Base-by-base conservation (phyloP, 2,113 vertebrate species). In the Pluvianellus socialis region DNA sequence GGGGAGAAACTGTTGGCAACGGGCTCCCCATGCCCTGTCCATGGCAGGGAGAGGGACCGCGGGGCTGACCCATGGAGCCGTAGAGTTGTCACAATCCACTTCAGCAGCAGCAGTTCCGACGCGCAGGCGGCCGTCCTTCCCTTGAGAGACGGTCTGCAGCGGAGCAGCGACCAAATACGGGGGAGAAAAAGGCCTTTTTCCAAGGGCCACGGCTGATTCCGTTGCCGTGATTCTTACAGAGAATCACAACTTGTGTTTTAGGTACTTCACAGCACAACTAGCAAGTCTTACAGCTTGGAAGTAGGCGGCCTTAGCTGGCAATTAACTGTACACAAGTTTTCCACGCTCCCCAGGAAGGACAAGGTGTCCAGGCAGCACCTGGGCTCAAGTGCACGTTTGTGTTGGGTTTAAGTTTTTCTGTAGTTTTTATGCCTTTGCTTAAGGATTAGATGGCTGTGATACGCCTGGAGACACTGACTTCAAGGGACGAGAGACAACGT, bases 21-120 rank as follows among this genome's bases (percentile, higher is more conserved):
- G 24, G 59, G 2, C 21, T 38, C 38, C 9, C 38, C 38, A 38
- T 38, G 38, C 38, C 38, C 38, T 38, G 9, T 38, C 38, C 6
- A 0, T 3, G 27, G n/a, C 8, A 0, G 2, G 7, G 58, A 5
- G 15, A 0, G 30, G 19, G 55, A 6, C 2, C 8, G 8, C 71
- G 9, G 75, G 5, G 23, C 7, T 1, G 53, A 2, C 27, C 9
- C 24, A n/a, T 11, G 12, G 56, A 21, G 33, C 21, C 32, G 32
- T 33, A 22, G 56, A 32, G 6, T 59, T 8, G 58, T 1, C 76
- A 18, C 44, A 9, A 2, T 4, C 19, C 3, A 2, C 1, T 4
- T 4, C 5, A 24, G 21, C 59, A 10, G 2, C 30, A 10, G 1
- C 62, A 6, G 12, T 1, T 33, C 6, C 9, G 28, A 14, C 26